Percentiles rank a stretch among this genome's conserved stretches.
phyloP scores from a whole-genome alignment of 1,140 invertebrate species.

The Zaprionus ornatus region DNA sequence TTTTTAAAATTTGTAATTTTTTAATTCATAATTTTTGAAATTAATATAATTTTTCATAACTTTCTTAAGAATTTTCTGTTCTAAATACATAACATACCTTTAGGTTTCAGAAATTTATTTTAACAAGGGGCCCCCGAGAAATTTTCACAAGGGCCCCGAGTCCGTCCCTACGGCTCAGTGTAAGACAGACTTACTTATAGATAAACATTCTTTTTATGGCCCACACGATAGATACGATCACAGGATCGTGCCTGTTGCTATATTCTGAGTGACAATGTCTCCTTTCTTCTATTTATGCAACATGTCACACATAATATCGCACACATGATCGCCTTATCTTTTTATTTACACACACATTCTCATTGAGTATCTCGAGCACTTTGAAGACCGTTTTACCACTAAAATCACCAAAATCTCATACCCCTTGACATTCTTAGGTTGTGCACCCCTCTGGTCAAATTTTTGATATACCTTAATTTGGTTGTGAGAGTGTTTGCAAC shows the following conservation, averaged over 20 bases:
- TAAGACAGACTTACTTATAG: constrained; percentile 93
- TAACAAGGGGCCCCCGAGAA: too few species aligned
- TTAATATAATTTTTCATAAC: too few species aligned
- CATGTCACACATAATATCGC: constrained; percentile 88
- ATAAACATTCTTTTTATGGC: constrained; percentile 94
- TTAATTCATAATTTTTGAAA: too few species aligned
- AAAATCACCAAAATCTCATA: constrained; percentile 92
- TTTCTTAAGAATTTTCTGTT: too few species aligned
- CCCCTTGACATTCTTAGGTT: constrained; percentile 87
- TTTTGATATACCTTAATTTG: constrained; percentile 88
- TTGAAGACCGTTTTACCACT: constrained; percentile 89
- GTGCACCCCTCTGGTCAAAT: constrained; percentile 85
- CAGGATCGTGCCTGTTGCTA: constrained; percentile 95
- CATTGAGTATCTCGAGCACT: constrained; percentile 86
- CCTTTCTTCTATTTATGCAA: constrained; percentile 85
- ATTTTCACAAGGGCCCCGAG: too few species aligned
- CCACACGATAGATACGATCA: constrained; percentile 95
- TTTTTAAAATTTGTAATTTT: too few species aligned
- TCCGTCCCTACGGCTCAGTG: too few species aligned
- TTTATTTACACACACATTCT: constrained; percentile 85
- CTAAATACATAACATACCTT: too few species aligned
- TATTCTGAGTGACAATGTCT: constrained; percentile 86
- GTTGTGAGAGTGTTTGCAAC: too few species aligned
- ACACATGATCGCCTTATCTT: constrained; percentile 92
- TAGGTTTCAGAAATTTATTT: too few species aligned